Conservation (phyloP, 2,113 vertebrate species). For the Athene noctua region DNA sequence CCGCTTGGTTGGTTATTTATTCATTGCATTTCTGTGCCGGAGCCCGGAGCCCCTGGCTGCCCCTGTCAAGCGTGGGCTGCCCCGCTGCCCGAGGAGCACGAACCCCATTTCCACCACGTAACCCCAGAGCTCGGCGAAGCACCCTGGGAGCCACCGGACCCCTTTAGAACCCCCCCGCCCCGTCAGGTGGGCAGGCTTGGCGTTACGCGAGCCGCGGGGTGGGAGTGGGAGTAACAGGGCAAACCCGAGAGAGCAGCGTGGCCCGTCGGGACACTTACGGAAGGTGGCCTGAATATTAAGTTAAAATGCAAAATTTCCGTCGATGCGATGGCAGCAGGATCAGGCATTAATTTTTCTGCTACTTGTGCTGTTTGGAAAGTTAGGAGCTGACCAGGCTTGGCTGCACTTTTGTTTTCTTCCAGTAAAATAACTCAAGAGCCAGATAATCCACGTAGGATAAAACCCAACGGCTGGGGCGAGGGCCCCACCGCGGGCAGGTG, state of each 20-base stretch:
- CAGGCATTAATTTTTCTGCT: not conserved
- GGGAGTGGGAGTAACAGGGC: not conserved
- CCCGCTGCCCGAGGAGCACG: slow-evolving; percentile 12
- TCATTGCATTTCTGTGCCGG: not conserved
- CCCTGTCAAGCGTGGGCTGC: slow-evolving; percentile 20
- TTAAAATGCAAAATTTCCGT: not conserved
- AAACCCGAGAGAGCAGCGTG: not conserved
- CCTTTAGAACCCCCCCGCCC: not conserved
- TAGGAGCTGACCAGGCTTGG: not conserved
- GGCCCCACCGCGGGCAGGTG: rapidly evolving
- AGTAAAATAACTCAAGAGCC: not conserved
- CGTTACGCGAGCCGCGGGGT: not conserved
- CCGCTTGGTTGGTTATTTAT: not conserved
- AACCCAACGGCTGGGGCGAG: not conserved
- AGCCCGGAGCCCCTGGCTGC: slow-evolving; percentile 50
- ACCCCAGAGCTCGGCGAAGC: slow-evolving; percentile 22
- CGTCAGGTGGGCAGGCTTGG: too few species aligned
- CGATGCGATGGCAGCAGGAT: not conserved
- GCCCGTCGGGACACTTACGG: not conserved
- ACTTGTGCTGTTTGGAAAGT: not conserved
- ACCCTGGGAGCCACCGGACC: not conserved
- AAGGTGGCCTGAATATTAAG: not conserved
- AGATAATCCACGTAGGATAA: not conserved
- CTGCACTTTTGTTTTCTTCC: not conserved
- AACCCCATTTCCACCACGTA: slow-evolving; percentile 33